Evolutionary conservation across 2,797 vertebrate genomes (phyloP), one percentile per base, ranked within the genome.

Genomic region (Scolopax rusticola): DNA sequence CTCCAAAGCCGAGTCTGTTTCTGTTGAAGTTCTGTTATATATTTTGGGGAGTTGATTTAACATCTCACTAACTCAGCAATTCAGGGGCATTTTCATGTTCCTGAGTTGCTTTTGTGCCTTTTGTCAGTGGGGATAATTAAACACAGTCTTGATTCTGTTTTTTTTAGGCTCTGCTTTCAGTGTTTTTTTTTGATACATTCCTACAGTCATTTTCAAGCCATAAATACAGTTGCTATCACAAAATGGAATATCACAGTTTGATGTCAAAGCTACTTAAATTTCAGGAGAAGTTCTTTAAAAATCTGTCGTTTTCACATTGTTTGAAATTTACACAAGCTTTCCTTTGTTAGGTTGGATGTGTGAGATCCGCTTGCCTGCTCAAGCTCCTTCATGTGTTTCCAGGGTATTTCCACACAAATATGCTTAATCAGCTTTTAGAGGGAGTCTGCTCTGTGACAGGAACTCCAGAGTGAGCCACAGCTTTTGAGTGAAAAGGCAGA

Each of bases 381-480:
- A 2, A 84, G 74, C 89, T 93, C 65, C 89, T 93, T 94, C 91
- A 63, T 91, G 89, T 10, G 4, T 92, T 96, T 92, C 93, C 73
- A 91, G 89, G 61, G 50, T 89, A 88, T 93, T 93, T 92, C 77
- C 80, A 76, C 65, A 81, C 67, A 96, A 97, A 89, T 69, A 89
- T 0, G 2, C 78, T 87, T 95, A 90, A 95, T 95, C 93, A 91
- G 79, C 76, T 93, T 89, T 94, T 86, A 47, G 41, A 56, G 36
- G 69, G 74, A 89, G 54, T 25, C 73, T 86, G 61, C 68, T 94
- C 64, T 73, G 23, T 70, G 65, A 59, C 54, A 63, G 85, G 30
- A 93, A 75, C 82, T 93, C 87, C 69, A 76, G 73, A 91, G n/a
- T n/a, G 65, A 91, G n/a, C 45, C 54, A 19, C 19, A 8, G 7